Evolutionary conservation across 2,797 vertebrate species (phyloP).

Genomic region (Lepilemur ruficaudatus): DNA sequence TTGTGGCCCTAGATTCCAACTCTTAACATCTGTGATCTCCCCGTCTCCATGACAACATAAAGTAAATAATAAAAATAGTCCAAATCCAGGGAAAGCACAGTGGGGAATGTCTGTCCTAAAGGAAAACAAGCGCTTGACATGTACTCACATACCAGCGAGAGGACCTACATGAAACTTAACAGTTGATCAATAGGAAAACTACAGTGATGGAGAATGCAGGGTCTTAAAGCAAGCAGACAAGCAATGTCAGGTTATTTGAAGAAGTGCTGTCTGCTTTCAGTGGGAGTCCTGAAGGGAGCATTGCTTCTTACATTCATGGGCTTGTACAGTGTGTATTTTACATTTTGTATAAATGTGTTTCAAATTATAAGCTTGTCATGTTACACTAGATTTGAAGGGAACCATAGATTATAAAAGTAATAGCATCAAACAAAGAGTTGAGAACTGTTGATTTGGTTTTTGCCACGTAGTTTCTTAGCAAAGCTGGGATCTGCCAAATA

Average conservation of each 20-base stretch:
- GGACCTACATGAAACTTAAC: conserved; percentile 17
- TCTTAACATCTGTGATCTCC: conserved; percentile 84
- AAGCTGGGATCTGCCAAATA: background rate
- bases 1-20: conserved; percentile 81
- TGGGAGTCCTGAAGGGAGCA: conserved; percentile 53
- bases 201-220: background rate
- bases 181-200: conserved; percentile 11
- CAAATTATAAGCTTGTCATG: conserved; percentile 69
- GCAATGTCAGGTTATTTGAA: conserved; percentile 47
- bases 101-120: conserved; percentile 81
- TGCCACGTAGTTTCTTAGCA: background rate
- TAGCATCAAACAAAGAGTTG: conserved; percentile 34
- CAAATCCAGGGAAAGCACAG: conserved; percentile 85
- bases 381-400: conserved; percentile 63
- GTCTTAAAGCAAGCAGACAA: conserved; percentile 43
- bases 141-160: conserved; percentile 64
- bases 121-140: conserved; percentile 79
- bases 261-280: conserved; percentile 65
- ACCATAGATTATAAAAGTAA: conserved; percentile 59
- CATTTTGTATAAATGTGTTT: conserved; percentile 60
- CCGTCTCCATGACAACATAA: conserved; percentile 77
- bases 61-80: conserved; percentile 86
- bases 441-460: background rate
- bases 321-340: conserved; percentile 56
- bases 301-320: conserved; percentile 45